These are phyloP conservation scores for Dynastes maya DNA, from an alignment of 2,888 invertebrate genomes.

Conservation along the genomic window DNA sequence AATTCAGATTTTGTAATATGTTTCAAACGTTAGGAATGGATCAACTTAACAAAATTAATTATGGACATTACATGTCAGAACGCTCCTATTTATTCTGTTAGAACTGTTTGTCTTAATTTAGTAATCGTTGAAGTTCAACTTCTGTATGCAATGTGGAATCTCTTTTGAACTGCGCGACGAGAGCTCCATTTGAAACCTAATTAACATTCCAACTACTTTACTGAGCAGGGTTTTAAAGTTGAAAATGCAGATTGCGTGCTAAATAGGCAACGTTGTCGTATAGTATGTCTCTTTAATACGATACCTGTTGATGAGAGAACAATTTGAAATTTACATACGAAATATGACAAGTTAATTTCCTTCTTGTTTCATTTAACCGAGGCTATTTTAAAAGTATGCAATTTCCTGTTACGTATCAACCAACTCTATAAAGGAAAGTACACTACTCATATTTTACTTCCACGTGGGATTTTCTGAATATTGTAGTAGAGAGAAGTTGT, in stretches of 20 bases:
- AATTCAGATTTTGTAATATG: too few relatives aligned
- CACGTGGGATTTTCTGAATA: neutral
- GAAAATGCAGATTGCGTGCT: constrained; percentile 12
- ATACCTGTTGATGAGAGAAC: neutral
- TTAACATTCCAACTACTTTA: neutral
- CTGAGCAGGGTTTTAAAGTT: neutral
- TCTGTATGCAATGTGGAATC: neutral
- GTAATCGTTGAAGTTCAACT: neutral
- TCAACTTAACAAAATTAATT: too few relatives aligned
- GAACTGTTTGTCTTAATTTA: neutral
- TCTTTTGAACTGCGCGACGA: neutral
- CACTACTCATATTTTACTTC: neutral
- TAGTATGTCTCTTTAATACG: neutral
- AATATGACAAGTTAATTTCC: constrained; percentile 9
- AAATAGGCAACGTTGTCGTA: neutral
- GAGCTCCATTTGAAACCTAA: neutral
- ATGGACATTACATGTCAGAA: too few relatives aligned
- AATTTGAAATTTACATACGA: constrained; percentile 30
- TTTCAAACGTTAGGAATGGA: too few relatives aligned
- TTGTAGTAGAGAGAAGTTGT: neutral
- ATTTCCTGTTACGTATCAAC: neutral
- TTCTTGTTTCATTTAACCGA: neutral
- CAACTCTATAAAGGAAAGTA: too few relatives aligned
- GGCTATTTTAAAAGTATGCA: neutral
- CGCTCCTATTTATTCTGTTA: too few relatives aligned